Conservation (phyloP, 2,888 invertebrate species). For the Drosophila siamana region DNA sequence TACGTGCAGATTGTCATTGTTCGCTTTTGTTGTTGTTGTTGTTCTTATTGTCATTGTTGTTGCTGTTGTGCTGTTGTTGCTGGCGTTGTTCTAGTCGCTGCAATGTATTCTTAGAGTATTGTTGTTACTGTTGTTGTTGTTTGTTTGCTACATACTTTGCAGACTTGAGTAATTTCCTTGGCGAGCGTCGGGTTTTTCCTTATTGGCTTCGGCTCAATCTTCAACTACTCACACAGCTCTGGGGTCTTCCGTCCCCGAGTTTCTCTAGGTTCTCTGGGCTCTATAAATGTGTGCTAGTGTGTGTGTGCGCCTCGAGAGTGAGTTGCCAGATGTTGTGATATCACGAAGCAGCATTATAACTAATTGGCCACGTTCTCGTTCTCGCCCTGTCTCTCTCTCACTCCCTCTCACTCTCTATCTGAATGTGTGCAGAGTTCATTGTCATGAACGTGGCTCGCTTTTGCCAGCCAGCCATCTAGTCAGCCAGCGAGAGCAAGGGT, state of each 20-base stretch:
- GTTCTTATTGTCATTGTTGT: constrained; percentile 31
- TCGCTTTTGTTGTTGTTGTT: constrained; percentile 55
- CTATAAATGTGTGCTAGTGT: constrained; percentile 32
- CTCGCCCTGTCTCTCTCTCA: constrained; percentile 6
- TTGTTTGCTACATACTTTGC: constrained; percentile 73
- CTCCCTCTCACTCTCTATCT: not conserved
- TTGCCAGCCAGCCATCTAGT: constrained; percentile 23
- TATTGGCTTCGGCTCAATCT: constrained; percentile 61
- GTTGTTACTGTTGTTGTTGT: constrained; percentile 54
- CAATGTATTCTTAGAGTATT: constrained; percentile 40
- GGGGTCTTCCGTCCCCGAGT: constrained; percentile 46
- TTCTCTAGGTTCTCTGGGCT: constrained; percentile 55
- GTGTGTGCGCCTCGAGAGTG: constrained; percentile 64
- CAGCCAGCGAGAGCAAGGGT: constrained; percentile 11
- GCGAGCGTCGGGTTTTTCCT: constrained; percentile 76
- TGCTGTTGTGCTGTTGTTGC: constrained; percentile 59
- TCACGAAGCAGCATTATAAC: constrained; percentile 81
- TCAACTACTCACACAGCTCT: constrained; percentile 37
- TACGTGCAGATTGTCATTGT: constrained; percentile 84
- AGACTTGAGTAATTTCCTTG: constrained; percentile 79
- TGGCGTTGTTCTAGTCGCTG: constrained; percentile 55
- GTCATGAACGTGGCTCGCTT: constrained; percentile 68
- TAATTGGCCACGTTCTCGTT: constrained; percentile 83
- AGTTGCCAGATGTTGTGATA: constrained; percentile 81
- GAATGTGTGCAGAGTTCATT: constrained; percentile 73